A percentile compares a stretch with the other conserved stretches of the same genome.
Conservation (phyloP, 2,113 vertebrate species). For the Columba livia region DNA sequence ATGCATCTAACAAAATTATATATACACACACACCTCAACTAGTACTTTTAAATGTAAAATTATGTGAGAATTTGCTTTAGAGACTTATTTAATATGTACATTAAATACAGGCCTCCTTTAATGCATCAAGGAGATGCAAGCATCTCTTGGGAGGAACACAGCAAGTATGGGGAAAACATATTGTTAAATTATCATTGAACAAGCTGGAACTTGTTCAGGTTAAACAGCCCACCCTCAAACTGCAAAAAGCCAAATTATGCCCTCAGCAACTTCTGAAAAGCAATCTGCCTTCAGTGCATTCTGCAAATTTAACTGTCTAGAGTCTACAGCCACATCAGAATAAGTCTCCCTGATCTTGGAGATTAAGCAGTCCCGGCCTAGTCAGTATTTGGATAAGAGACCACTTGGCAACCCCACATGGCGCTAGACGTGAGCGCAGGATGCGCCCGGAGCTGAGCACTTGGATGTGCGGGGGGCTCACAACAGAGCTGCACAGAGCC, state of each 20-base stretch:
- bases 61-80: slow-evolving; percentile 56
- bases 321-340: slow-evolving; percentile 65
- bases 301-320: slow-evolving; percentile 59
- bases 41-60: slow-evolving; percentile 54
- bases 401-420: slow-evolving; percentile 8
- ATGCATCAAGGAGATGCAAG: slow-evolving; percentile 41
- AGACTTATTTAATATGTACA: slow-evolving; percentile 32
- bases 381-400: slow-evolving; percentile 31
- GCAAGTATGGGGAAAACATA: slow-evolving; percentile 7
- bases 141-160: slow-evolving; percentile 41
- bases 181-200: slow-evolving; percentile 36
- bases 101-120: slow-evolving; percentile 49
- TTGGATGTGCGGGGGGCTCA: background rate
- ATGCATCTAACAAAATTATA: slow-evolving; percentile 48
- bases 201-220: slow-evolving; percentile 52
- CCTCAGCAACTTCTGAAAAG: slow-evolving; percentile 53
- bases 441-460: background rate
- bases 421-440: background rate
- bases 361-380: slow-evolving; percentile 39
- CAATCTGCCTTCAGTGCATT: slow-evolving; percentile 46
- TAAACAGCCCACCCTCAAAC: slow-evolving; percentile 66
- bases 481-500: background rate
- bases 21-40: slow-evolving; percentile 36
- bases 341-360: slow-evolving; percentile 38
- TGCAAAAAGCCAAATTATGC: slow-evolving; percentile 50